Base-by-base conservation (phyloP, 2,797 vertebrate species). In the Menidia menidia region DNA sequence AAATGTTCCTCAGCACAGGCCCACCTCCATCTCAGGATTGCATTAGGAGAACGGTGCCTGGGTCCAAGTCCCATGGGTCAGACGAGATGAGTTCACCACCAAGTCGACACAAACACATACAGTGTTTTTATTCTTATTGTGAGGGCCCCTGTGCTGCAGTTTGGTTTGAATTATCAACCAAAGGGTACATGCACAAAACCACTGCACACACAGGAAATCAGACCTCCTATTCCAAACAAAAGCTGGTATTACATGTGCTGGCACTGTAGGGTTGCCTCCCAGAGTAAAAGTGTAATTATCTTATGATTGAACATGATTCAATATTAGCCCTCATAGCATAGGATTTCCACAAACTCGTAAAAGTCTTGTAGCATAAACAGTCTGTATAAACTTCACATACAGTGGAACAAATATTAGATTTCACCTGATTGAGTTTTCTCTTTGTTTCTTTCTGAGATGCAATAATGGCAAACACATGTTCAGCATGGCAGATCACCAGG, bases 381-480 rank as follows among this genome's bases (percentile, higher is more conserved):
- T 35, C 19, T 1, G 52, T 54, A 67, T 75, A 68, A 62, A 62
- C 50, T 66, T 31, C 71, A 70, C 61, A 44, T 86, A 62, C 71
- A 60, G 69, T 31, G 33, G 62, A 60, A 55, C 58, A 76, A 35
- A 83, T 80, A 93, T 90, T 88, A 82, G 68, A 87, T 90, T 88
- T 64, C 60, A 83, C 60, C 83, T 91, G 87, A 93, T 89, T 89
- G 82, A 86, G 82, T 92, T 92, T 91, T 88, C 81, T 75, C 76
- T 90, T 78, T 83, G 78, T 89, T 75, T 88, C 72, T 68, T 64
- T 86, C 79, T 78, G 83, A 87, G 91, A 93, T 77, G 83, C 68
- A 93, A 92, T 93, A 93, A 93, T 58, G 74, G 80, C 79, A 81
- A 90, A 92, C 89, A 91, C 87, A 82, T 92, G 91, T 93, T 93